These are phyloP conservation scores for Lerema accius DNA, from an alignment of 1,140 invertebrate species.

Conservation along the genomic window DNA sequence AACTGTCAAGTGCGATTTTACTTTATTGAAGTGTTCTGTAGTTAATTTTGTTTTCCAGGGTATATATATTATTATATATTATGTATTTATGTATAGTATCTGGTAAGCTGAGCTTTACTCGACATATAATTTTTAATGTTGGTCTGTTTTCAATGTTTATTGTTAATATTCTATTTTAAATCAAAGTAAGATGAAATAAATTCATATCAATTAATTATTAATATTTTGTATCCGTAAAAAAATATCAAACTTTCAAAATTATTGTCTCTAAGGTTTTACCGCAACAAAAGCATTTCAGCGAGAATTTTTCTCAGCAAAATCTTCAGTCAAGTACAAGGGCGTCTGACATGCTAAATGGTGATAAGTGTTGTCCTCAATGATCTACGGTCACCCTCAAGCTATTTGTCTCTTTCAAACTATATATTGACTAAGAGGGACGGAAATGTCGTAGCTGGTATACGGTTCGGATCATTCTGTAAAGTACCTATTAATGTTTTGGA, in stretches of 20 bases:
- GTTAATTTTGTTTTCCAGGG: no score
- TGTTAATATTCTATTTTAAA: no score
- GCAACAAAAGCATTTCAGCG: not conserved
- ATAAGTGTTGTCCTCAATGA: constrained; percentile 33
- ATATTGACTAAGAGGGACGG: constrained; percentile 10
- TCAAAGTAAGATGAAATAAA: no score
- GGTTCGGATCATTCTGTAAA: not conserved
- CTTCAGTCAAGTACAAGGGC: constrained; percentile 34
- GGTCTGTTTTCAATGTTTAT: no score
- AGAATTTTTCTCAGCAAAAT: not conserved
- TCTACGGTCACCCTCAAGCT: constrained; percentile 20
- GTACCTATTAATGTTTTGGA: not conserved
- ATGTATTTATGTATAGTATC: no score
- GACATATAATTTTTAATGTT: no score
- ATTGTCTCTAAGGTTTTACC: not conserved
- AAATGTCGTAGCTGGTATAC: constrained; percentile 24
- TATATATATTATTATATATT: no score
- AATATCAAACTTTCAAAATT: no score
- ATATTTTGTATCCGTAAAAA: no score
- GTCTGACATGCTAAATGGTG: constrained; percentile 30
- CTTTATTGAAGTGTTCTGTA: constrained; percentile 2
- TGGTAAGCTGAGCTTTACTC: no score
- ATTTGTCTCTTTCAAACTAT: constrained; percentile 18
- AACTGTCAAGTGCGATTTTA: constrained; percentile 1
- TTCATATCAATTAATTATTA: no score